Conservation (phyloP, 2,888 invertebrate genomes). For the Eumacrocentrus americanus region DNA sequence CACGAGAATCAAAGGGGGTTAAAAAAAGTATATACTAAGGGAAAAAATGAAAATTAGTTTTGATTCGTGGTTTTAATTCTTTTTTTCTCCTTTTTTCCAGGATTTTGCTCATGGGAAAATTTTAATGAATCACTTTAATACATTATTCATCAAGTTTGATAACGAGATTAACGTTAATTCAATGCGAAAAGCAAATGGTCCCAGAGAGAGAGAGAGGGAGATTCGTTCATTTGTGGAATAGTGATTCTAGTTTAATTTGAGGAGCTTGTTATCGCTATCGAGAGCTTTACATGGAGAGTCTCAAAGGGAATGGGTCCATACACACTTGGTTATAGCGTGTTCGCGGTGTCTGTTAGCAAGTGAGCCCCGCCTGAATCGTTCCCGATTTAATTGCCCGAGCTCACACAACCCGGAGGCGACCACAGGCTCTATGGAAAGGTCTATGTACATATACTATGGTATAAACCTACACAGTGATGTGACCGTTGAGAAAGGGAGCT, state of each 20-base stretch:
- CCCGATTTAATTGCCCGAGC: constrained; percentile 2
- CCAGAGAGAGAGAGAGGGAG: neutral
- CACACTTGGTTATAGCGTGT: neutral
- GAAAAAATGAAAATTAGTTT: no score
- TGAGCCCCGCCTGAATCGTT: constrained; percentile 9
- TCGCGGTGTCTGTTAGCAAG: neutral
- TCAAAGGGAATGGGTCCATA: neutral
- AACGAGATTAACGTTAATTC: neutral
- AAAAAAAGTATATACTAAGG: no score
- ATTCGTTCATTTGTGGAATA: neutral
- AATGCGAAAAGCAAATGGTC: neutral
- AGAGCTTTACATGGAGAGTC: neutral
- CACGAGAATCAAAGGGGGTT: no score
- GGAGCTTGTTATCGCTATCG: neutral
- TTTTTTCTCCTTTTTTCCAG: neutral
- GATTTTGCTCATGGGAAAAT: neutral
- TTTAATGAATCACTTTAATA: neutral
- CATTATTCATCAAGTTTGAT: neutral
- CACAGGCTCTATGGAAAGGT: neutral
- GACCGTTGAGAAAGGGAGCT: neutral
- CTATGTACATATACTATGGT: neutral
- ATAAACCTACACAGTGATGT: neutral
- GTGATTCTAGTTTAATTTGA: neutral
- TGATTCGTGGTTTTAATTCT: no score
- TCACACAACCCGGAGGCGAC: neutral